Conservation (phyloP, 2,797 vertebrate species). For the Coluber constrictor region DNA sequence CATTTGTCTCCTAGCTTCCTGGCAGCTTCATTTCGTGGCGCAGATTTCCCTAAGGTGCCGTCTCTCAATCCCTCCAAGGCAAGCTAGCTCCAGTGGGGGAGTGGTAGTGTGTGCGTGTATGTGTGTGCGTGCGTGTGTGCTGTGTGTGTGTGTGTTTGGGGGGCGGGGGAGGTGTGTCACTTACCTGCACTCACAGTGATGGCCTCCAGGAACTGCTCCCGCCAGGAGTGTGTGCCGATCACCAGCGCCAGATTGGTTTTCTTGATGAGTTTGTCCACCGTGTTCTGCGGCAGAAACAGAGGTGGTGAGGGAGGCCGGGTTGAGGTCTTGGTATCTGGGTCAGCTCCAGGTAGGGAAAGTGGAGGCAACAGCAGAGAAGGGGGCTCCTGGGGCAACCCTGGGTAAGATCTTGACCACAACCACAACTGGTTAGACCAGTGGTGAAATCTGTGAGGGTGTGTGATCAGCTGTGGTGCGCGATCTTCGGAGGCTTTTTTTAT, state of each 20-base stretch:
- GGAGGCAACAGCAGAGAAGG: too few relatives aligned
- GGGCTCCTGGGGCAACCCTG: not conserved
- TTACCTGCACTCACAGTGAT: conserved; percentile 90
- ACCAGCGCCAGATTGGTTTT: conserved; percentile 88
- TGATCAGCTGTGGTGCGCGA: too few relatives aligned
- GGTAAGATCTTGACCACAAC: too few relatives aligned
- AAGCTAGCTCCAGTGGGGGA: accelerated
- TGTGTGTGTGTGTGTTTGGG: too few relatives aligned
- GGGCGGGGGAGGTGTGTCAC: not conserved
- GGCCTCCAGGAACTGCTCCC: conserved; percentile 89
- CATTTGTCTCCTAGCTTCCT: too few relatives aligned
- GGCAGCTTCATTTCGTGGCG: not conserved
- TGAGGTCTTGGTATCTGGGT: not conserved
- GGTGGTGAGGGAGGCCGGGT: too few relatives aligned
- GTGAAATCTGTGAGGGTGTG: too few relatives aligned
- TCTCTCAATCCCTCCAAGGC: not conserved
- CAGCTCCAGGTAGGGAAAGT: not conserved
- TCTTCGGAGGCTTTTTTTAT: too few relatives aligned
- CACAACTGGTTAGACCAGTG: not conserved
- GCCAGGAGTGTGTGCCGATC: conserved; percentile 88
- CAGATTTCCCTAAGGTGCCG: not conserved
- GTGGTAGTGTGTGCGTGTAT: not conserved
- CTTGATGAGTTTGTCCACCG: conserved; percentile 89
- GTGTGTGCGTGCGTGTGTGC: too few relatives aligned
- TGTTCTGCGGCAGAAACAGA: conserved; percentile 71